phyloP scores from a whole-genome alignment of 2,113 vertebrate species.

The Craseonycteris thonglongyai region DNA sequence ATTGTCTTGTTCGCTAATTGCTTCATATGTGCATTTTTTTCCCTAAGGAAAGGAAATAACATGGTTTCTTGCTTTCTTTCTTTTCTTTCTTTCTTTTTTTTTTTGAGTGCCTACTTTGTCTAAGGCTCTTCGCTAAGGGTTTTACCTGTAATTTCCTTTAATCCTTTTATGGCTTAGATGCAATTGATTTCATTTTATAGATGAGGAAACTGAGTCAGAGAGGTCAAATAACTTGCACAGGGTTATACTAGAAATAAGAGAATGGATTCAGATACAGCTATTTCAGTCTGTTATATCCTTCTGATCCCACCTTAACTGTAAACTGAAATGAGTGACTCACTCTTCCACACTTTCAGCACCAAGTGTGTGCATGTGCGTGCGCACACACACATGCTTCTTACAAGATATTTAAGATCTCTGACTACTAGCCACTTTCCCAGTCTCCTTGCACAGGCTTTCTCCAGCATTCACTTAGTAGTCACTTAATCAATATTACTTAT shows the following conservation, averaged over 20 bases:
- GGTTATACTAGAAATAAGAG: not conserved
- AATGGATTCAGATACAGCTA: not conserved
- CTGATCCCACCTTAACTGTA: not conserved
- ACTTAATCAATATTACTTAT: not conserved
- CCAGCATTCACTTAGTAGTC: not conserved
- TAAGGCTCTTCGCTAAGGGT: not conserved
- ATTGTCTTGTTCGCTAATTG: conserved; percentile 53
- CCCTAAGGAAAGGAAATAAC: conserved; percentile 4
- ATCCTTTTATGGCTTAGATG: not conserved
- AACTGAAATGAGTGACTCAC: not conserved
- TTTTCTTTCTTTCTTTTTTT: not conserved
- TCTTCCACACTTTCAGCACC: not conserved
- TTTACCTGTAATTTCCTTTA: conserved; percentile 14
- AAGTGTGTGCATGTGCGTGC: fast-evolving
- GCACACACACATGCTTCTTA: not conserved
- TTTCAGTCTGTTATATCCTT: not conserved
- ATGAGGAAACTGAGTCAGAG: conserved; percentile 12
- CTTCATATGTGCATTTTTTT: conserved; percentile 15
- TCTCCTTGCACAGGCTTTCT: not conserved
- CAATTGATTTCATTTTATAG: conserved; percentile 18
- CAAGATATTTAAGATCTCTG: not conserved
- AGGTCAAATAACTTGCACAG: not conserved
- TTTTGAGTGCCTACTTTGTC: conserved; percentile 2
- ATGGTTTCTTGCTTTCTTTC: not conserved
- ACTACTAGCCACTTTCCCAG: not conserved